Conservation (phyloP, 2,797 vertebrate genomes). For the Sparus aurata region DNA sequence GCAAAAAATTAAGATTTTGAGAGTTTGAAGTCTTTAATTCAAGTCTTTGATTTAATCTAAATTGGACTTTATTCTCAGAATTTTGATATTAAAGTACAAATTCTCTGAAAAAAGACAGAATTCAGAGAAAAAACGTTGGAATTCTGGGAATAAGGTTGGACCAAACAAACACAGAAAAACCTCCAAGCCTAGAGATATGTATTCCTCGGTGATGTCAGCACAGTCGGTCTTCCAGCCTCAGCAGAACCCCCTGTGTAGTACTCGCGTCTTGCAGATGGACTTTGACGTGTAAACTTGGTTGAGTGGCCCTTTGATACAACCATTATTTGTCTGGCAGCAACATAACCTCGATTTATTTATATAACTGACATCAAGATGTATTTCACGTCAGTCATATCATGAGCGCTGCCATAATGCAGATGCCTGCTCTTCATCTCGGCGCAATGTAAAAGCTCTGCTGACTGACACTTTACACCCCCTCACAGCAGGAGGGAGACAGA, state of each 20-base stretch:
- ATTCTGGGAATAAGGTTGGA: too few relatives aligned
- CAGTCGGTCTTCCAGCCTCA: not conserved
- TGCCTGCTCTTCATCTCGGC: constrained; percentile 25
- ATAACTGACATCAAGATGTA: not conserved
- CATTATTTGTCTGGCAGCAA: constrained; percentile 1
- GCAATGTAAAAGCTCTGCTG: constrained; percentile 45
- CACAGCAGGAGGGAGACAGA: constrained; percentile 28
- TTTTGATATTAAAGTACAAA: too few relatives aligned
- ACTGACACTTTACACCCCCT: constrained; percentile 47
- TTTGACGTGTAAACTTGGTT: not conserved
- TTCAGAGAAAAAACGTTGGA: too few relatives aligned
- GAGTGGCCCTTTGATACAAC: not conserved
- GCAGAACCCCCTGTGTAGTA: not conserved
- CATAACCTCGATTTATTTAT: not conserved
- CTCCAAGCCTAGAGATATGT: too few relatives aligned
- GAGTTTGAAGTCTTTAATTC: too few relatives aligned
- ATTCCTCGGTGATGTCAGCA: too few relatives aligned
- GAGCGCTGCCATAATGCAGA: constrained; percentile 28
- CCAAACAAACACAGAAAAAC: too few relatives aligned
- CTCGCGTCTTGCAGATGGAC: not conserved
- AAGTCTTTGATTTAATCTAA: too few relatives aligned
- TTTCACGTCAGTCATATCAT: constrained; percentile 31
- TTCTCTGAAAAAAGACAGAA: too few relatives aligned
- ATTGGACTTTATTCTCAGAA: too few relatives aligned
- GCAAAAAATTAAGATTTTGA: too few relatives aligned